These are phyloP conservation scores for Epinotia bilunana DNA, from an alignment of 2,888 invertebrate genomes.

Conservation along the genomic window DNA sequence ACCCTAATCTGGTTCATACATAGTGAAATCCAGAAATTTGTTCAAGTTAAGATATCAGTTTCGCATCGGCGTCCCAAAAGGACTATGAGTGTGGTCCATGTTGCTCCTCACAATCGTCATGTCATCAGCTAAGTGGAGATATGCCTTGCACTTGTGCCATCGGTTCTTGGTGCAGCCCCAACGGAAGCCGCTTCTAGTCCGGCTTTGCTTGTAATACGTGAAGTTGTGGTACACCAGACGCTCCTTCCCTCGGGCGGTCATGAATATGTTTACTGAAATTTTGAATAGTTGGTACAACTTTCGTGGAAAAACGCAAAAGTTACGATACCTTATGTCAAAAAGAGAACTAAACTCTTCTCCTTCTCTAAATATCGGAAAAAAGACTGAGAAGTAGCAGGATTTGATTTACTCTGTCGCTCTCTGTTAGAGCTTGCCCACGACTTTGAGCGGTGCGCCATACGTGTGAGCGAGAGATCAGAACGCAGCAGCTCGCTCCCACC, in stretches of 20 bases:
- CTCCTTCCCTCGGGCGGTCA: constrained; percentile 78
- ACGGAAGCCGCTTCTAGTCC: constrained; percentile 72
- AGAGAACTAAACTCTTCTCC: not conserved
- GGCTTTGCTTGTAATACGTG: constrained; percentile 78
- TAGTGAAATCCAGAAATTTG: constrained; percentile 26
- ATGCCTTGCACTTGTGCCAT: constrained; percentile 78
- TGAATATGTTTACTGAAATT: constrained; percentile 81
- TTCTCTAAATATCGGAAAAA: not conserved
- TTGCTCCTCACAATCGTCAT: constrained; percentile 77
- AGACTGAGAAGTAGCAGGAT: not conserved
- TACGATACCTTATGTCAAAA: not conserved
- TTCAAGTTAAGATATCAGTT: constrained; percentile 31
- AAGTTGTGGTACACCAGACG: constrained; percentile 72
- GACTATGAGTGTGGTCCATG: constrained; percentile 75
- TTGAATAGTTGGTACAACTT: constrained; percentile 46
- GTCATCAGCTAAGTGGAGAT: constrained; percentile 74
- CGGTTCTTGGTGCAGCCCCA: constrained; percentile 82
- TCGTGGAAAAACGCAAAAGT: not conserved
- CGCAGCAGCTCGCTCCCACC: too few relatives aligned
- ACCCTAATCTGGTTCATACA: constrained; percentile 26
- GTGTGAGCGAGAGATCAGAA: too few relatives aligned
- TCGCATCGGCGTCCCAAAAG: constrained; percentile 54
- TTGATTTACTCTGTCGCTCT: not conserved
- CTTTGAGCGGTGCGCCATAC: too few relatives aligned
- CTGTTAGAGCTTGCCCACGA: not conserved